Evolutionary conservation across 2,888 invertebrate genomes (phyloP).

Genomic region (Lampropteryx suffumata): DNA sequence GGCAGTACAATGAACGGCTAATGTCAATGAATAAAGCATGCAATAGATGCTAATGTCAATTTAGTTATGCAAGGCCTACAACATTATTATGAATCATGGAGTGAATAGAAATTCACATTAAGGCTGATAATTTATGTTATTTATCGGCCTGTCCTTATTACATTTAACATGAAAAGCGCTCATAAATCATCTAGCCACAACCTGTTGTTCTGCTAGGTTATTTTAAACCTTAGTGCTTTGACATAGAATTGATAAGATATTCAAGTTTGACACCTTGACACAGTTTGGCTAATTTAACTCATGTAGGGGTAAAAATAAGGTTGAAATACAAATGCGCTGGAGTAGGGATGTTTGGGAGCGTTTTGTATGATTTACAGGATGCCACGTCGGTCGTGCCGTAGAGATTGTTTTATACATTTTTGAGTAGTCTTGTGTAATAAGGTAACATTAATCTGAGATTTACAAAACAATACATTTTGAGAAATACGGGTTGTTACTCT

Average conservation of each 20-base stretch:
- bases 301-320: neutral
- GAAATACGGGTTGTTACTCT: too few relatives aligned
- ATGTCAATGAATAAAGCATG: too few relatives aligned
- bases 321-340: neutral
- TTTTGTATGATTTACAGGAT: conserved; percentile 14
- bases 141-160: conserved; percentile 13
- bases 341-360: neutral
- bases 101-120: too few relatives aligned
- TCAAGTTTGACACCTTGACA: neutral
- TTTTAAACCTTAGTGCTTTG: conserved; percentile 6
- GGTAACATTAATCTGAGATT: neutral
- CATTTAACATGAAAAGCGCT: conserved; percentile 15
- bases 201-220: conserved; percentile 7
- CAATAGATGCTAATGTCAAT: too few relatives aligned
- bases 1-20: too few relatives aligned
- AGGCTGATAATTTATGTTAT: neutral
- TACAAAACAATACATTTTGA: too few relatives aligned
- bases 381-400: conserved; percentile 1
- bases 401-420: conserved; percentile 26
- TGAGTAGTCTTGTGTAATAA: neutral
- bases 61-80: too few relatives aligned
- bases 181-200: conserved; percentile 25
- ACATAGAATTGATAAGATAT: neutral
- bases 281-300: conserved; percentile 1
- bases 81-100: too few relatives aligned